A percentile compares a stretch with the other conserved stretches of the same genome.
Conservation (phyloP, 2,113 vertebrate genomes). For the Tenebrosternarchus preto region DNA sequence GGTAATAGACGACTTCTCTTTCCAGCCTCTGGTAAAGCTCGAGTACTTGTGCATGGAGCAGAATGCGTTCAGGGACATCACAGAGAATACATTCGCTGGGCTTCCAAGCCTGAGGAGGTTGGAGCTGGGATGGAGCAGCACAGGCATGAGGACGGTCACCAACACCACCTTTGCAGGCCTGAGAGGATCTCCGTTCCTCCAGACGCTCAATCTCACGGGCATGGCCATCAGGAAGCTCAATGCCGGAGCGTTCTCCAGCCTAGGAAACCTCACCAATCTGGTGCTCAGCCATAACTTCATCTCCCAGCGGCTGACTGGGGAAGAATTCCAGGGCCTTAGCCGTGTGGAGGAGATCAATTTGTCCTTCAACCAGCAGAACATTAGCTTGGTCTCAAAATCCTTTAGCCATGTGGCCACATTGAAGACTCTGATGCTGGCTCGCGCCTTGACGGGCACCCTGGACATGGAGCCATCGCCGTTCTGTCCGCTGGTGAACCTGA, state of each 20-base stretch:
- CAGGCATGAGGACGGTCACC: conserved; percentile 73
- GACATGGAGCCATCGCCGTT: conserved; percentile 83
- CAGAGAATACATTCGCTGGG: conserved; percentile 80
- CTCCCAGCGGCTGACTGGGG: conserved; percentile 79
- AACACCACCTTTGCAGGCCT: conserved; percentile 84
- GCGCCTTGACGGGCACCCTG: conserved; percentile 71
- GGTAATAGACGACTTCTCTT: conserved; percentile 81
- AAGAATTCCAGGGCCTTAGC: conserved; percentile 84
- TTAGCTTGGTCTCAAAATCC: conserved; percentile 75
- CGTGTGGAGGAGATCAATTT: conserved; percentile 81
- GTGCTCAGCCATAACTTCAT: conserved; percentile 87
- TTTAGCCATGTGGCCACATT: conserved; percentile 81
- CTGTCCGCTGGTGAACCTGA: conserved; percentile 76
- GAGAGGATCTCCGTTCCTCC: conserved; percentile 78
- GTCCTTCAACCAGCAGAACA: conserved; percentile 78
- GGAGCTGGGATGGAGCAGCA: conserved; percentile 76
- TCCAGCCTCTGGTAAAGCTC: conserved; percentile 76
- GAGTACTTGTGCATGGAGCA: conserved; percentile 80
- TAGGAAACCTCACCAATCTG: conserved; percentile 78
- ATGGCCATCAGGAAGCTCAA: conserved; percentile 74
- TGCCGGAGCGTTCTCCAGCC: conserved; percentile 74
- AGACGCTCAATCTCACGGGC: conserved; percentile 81
- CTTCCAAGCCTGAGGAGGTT: conserved; percentile 78
- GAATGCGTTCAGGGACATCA: conserved; percentile 72
- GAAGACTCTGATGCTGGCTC: conserved; percentile 79